Evolutionary conservation across 2,113 vertebrate genomes (phyloP), one percentile per base, ranked within the genome.

Genomic region (Etia nguti): DNA sequence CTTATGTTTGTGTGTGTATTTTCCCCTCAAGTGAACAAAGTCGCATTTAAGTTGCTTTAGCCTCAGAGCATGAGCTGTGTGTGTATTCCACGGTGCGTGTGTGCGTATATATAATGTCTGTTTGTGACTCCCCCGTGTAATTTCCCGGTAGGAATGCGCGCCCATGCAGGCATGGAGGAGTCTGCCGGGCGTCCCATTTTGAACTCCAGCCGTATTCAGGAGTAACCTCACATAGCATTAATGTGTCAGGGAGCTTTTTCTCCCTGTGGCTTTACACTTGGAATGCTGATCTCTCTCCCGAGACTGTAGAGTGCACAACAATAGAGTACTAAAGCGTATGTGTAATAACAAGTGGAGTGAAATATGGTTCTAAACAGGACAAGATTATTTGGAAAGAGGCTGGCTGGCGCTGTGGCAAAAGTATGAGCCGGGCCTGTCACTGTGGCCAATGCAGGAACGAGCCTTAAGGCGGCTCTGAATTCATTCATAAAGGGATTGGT

Each of bases 151-250:
- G 79, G 82, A 82, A 84, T 90, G 81, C 36, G 11, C 68, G 16
- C 43, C 77, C 46, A 46, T 60, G 34, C 59, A 89, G 41, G 80
- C 70, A 22, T 41, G 1, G 18, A 68, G 22, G 62, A 80, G 68
- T 77, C 29, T 68, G 60, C 34, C n/a, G 75, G 82, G 46, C 59
- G 80, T 92, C 91, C 92, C 81, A 65, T 60, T 41, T 54, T 91
- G 90, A 92, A 90, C 90, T 89, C 62, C 10, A 56, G 41, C 83
- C 56, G 59, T 22, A 84, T 88, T 83, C 54, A 82, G 22, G 43
- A 82, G 88, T 75, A 80, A 59, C 79, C 56, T 86, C 29, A 55
- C 24, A 26, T 93, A 91, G 83, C 57, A 59, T 80, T 87, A 94
- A 46, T 73, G 70, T 43, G 54, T 85, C 55, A 85, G 62, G 54